Conservation (phyloP, 2,113 vertebrate genomes). For the Deroptyus accipitrinus region DNA sequence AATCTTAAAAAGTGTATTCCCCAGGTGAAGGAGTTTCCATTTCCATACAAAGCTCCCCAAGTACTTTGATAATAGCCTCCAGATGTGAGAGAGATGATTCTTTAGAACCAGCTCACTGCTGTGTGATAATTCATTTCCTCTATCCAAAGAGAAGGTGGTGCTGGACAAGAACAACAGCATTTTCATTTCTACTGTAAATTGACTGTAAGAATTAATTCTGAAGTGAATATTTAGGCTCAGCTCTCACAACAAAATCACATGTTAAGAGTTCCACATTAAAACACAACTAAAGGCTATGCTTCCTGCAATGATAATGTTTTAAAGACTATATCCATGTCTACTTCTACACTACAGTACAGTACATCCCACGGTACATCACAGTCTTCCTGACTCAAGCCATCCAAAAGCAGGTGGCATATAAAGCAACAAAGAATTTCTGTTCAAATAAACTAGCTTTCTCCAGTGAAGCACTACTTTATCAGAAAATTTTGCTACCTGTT, state of each 20-base stretch:
- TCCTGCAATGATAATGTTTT: background rate
- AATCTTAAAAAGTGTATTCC: background rate
- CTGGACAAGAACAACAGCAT: background rate
- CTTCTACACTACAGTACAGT: background rate
- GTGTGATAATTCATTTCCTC: background rate
- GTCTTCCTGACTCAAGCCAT: background rate
- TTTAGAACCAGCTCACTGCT: background rate
- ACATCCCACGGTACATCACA: background rate
- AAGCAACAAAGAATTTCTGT: background rate
- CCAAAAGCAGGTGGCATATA: background rate
- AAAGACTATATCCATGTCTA: background rate
- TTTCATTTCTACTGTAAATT: background rate
- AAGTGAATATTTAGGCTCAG: background rate
- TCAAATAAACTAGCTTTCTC: background rate
- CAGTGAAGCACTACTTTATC: background rate
- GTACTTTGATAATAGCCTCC: constrained; percentile 12
- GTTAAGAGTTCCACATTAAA: background rate
- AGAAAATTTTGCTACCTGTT: background rate
- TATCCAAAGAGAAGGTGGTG: background rate
- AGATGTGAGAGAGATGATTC: background rate
- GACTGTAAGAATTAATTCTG: background rate
- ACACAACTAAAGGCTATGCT: background rate
- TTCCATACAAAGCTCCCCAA: background rate
- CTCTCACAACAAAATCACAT: background rate
- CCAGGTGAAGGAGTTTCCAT: background rate